Conservation (phyloP, 2,888 invertebrate genomes). For the Scotopteryx bipunctaria region DNA sequence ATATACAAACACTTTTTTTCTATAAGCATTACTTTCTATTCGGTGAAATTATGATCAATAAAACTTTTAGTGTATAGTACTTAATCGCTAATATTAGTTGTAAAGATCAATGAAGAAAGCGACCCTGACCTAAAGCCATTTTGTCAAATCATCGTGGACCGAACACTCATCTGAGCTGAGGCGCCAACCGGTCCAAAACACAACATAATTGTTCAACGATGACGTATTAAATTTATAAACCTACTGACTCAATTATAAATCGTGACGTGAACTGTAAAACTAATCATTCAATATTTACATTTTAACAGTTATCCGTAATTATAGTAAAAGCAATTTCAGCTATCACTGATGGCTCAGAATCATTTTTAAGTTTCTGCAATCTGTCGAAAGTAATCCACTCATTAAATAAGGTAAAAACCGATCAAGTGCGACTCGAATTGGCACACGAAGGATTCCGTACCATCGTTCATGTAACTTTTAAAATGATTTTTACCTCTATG, state of each 20-base stretch:
- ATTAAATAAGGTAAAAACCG: no score
- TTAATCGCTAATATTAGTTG: conserved; percentile 10
- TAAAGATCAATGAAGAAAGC: conserved; percentile 46
- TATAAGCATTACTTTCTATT: no score
- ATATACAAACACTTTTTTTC: no score
- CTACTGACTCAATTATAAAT: conserved; percentile 30
- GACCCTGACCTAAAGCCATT: conserved; percentile 50
- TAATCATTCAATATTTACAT: conserved; percentile 16
- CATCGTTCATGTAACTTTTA: no score
- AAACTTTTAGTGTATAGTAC: conserved; percentile 7
- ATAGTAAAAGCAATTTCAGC: no score
- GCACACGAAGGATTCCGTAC: no score
- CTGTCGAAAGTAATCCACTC: no score
- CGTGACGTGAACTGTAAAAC: conserved; percentile 26
- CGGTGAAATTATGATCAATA: conserved; percentile 8
- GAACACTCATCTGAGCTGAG: conserved; percentile 49
- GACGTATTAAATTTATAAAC: conserved; percentile 35
- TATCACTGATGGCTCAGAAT: no score
- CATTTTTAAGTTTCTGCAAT: no score
- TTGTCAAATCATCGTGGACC: conserved; percentile 67
- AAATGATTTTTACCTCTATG: no score
- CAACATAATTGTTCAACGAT: conserved; percentile 42
- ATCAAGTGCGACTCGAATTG: no score
- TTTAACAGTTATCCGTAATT: no score
- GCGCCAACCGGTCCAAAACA: conserved; percentile 42